Conservation (phyloP, 1,140 invertebrate genomes). For the Ganaspis sp. region DNA sequence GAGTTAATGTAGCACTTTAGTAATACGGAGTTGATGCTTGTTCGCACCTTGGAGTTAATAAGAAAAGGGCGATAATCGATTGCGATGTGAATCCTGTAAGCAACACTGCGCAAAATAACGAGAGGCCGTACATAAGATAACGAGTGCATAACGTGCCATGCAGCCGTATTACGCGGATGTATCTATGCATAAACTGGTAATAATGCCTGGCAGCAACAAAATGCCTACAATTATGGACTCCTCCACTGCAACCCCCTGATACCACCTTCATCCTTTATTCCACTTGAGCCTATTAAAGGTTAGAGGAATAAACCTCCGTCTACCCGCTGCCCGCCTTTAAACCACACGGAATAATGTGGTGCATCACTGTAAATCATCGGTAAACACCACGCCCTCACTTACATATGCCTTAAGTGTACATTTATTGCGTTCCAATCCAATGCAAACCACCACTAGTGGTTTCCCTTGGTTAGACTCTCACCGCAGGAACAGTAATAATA, state of each 20-base stretch:
- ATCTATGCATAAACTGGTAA: slow-evolving; percentile 47
- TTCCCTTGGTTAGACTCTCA: background rate
- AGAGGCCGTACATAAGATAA: slow-evolving; percentile 34
- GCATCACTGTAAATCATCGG: slow-evolving; percentile 54
- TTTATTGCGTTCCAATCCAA: slow-evolving; percentile 51
- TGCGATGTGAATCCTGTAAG: background rate
- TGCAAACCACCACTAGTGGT: slow-evolving; percentile 28
- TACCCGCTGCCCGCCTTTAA: slow-evolving; percentile 42
- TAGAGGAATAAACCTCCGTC: slow-evolving; percentile 43
- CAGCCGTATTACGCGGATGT: slow-evolving; percentile 41
- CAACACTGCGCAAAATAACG: slow-evolving; percentile 36
- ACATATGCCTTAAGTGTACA: slow-evolving; percentile 41
- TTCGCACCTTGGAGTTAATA: background rate
- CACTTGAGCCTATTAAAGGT: slow-evolving; percentile 50
- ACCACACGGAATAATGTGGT: slow-evolving; percentile 56
- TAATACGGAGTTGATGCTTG: background rate
- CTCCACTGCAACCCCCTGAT: slow-evolving; percentile 41
- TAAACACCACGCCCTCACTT: slow-evolving; percentile 57
- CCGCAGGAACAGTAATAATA: slow-evolving; percentile 7
- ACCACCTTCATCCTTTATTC: slow-evolving; percentile 52
- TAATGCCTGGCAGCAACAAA: slow-evolving; percentile 47
- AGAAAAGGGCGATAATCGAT: background rate
- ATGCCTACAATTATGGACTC: slow-evolving; percentile 50
- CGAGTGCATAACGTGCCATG: slow-evolving; percentile 43
- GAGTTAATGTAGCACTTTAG: too few species aligned